A percentile compares a stretch with the other conserved stretches of the same genome.
Conservation (phyloP, 2,113 vertebrate genomes). For the Salvelinus alpinus region DNA sequence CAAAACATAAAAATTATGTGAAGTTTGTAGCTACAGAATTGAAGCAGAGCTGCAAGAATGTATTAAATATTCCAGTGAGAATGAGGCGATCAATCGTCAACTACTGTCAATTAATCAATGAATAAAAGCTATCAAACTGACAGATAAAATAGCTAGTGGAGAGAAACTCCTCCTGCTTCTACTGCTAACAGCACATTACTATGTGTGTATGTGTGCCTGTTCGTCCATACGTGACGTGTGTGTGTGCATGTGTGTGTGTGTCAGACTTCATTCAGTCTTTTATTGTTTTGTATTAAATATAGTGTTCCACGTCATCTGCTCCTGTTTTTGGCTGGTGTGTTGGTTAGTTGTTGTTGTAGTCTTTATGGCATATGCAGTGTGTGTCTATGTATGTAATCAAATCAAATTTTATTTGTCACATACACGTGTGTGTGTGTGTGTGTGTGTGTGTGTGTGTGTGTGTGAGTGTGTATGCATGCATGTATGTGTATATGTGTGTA, state of each 20-base stretch:
- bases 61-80: constrained; percentile 49
- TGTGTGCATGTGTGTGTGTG: neutral
- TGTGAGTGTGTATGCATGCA: constrained; percentile 1
- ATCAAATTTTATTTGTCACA: no score
- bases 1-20: constrained; percentile 40
- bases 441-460: neutral
- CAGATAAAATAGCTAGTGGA: neutral
- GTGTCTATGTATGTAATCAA: neutral
- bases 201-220: constrained; percentile 14
- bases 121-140: constrained; percentile 9
- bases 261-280: neutral
- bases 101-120: neutral
- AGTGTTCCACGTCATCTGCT: neutral
- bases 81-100: constrained; percentile 17
- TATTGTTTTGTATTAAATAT: neutral
- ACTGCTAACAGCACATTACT: constrained; percentile 22
- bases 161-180: constrained; percentile 21
- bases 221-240: neutral
- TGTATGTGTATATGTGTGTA: constrained; percentile 15
- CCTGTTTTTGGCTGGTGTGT: no score
- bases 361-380: neutral
- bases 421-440: neutral
- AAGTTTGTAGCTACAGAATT: constrained; percentile 44
- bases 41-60: constrained; percentile 34
- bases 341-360: neutral